phyloP scores from a whole-genome alignment of 2,797 vertebrate genomes.

The Takifugu rubripes region DNA sequence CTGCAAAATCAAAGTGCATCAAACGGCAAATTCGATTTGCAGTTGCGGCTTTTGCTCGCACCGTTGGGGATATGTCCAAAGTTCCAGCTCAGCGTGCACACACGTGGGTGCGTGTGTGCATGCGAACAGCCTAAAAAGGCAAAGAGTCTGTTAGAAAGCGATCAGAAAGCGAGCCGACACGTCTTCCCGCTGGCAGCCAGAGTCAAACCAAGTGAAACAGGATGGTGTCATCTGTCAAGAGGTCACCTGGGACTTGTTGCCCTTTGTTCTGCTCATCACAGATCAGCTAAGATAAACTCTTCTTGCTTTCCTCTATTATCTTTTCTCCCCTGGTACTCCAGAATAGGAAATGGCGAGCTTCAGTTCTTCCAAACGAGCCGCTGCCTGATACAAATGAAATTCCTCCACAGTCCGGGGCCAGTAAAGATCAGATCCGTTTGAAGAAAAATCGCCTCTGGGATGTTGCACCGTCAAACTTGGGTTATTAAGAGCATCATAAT shows the following conservation, averaged over 20 bases:
- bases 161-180: conserved; percentile 26
- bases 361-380: conserved; percentile 34
- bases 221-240: conserved; percentile 53
- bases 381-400: conserved; percentile 7
- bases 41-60: conserved; percentile 22
- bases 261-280: conserved; percentile 39
- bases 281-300: conserved; percentile 36
- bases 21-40: conserved; percentile 28
- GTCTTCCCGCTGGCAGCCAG: conserved; percentile 32
- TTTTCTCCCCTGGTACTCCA: conserved; percentile 33
- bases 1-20: conserved; percentile 28
- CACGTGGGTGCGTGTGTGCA: conserved; percentile 6
- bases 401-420: conserved; percentile 25
- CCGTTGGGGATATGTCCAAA: conserved; percentile 41
- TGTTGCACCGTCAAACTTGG: conserved; percentile 21
- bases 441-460: conserved; percentile 30
- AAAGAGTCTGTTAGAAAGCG: conserved; percentile 42
- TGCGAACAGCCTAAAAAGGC: conserved; percentile 51
- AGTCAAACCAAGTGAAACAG: conserved; percentile 42
- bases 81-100: conserved; percentile 16
- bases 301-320: conserved; percentile 1
- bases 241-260: conserved; percentile 39
- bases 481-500: conserved; percentile 60
- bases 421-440: conserved; percentile 26
- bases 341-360: conserved; percentile 43